These are phyloP conservation scores for Thecophora atra DNA, from an alignment of 2,888 invertebrate species.

Conservation along the genomic window DNA sequence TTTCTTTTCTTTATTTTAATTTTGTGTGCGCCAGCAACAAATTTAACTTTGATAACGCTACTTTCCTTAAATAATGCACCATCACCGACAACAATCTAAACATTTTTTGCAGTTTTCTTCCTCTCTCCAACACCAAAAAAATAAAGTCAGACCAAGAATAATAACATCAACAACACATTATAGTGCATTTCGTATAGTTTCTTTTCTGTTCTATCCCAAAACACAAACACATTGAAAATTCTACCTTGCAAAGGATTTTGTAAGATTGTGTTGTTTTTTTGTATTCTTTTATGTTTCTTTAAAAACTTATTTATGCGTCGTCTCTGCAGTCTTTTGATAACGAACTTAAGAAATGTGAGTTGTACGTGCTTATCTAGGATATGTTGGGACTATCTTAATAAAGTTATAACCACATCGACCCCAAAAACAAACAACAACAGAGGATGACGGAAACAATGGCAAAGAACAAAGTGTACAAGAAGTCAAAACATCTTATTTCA, in stretches of 20 bases:
- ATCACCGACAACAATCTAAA: not conserved
- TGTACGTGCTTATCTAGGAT: conserved; percentile 62
- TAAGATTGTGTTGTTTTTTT: not conserved
- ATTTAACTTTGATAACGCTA: conserved; percentile 12
- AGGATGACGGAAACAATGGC: conserved; percentile 3
- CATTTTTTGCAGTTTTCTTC: too few relatives aligned
- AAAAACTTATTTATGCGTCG: conserved; percentile 2
- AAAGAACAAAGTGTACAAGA: not conserved
- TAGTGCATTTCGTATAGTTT: too few relatives aligned
- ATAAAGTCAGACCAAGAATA: not conserved
- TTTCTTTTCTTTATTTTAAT: not conserved
- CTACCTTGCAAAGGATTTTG: not conserved
- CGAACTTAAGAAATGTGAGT: conserved; percentile 57
- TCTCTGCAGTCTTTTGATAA: conserved; percentile 10
- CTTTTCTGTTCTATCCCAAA: not conserved
- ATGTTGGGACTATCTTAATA: not conserved
- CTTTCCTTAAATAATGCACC: not conserved
- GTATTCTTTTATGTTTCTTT: conserved; percentile 1
- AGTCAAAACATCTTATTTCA: not conserved
- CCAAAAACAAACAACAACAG: not conserved
- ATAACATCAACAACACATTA: too few relatives aligned
- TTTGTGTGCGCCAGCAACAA: not conserved
- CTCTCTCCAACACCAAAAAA: too few relatives aligned
- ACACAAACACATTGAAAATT: not conserved
- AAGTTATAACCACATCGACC: not conserved